A percentile compares a stretch with the other conserved stretches of the same genome.
Conservation (phyloP, 1,140 invertebrate species). For the Listronotus oregonensis region DNA sequence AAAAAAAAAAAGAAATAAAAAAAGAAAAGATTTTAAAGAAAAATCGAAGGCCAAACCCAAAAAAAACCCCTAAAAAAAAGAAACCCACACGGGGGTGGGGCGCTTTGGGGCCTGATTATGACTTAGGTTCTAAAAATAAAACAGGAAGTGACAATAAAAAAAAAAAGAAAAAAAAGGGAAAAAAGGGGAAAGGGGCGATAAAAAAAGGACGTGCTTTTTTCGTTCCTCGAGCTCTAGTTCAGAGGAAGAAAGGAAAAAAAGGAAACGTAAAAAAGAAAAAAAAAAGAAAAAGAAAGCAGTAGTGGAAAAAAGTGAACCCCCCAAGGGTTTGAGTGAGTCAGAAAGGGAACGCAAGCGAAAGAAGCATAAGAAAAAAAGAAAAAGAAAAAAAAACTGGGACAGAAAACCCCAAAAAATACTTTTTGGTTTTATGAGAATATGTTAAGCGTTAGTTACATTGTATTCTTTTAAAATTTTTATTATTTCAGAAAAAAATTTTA, state of each 20-base stretch:
- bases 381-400: constrained; percentile 60
- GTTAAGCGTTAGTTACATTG: too few relatives aligned
- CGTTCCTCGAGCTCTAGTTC: constrained; percentile 45
- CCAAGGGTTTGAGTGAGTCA: constrained; percentile 48
- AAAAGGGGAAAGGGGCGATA: constrained; percentile 56
- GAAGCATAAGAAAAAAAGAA: constrained; percentile 60
- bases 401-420: constrained; percentile 20
- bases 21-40: constrained; percentile 57
- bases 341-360: constrained; percentile 47
- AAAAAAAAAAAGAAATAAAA: constrained; percentile 57
- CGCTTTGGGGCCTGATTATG: constrained; percentile 76
- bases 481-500: too few relatives aligned
- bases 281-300: constrained; percentile 48
- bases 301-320: constrained; percentile 44
- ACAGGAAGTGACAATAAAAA: constrained; percentile 48
- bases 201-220: constrained; percentile 52
- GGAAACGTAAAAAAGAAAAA: constrained; percentile 53
- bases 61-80: constrained; percentile 62
- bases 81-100: constrained; percentile 71
- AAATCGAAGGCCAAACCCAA: constrained; percentile 57
- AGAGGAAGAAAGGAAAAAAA: constrained; percentile 55
- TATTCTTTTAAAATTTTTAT: too few relatives aligned
- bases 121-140: constrained; percentile 61
- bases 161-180: constrained; percentile 58
- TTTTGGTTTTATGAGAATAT: too few relatives aligned